Evolutionary conservation across 1,140 invertebrate species (phyloP).

Genomic region (Drosophila erecta): DNA sequence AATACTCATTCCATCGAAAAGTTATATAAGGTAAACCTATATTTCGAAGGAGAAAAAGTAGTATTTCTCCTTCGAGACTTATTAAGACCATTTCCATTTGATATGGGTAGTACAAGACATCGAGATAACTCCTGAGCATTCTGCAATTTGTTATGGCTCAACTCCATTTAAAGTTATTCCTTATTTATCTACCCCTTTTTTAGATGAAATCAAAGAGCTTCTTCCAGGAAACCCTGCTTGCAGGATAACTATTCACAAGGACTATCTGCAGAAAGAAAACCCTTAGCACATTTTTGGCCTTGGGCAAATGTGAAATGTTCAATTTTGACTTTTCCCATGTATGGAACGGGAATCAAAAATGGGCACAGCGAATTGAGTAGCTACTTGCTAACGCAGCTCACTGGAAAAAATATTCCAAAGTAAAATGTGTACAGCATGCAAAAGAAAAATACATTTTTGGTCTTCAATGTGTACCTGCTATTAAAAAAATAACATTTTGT

Average conservation of each 20-base stretch:
- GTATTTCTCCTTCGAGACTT: neutral
- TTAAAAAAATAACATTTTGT: too few relatives aligned
- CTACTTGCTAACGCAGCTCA: slow-evolving; percentile 27
- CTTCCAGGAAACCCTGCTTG: slow-evolving; percentile 12
- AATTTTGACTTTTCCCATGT: slow-evolving; percentile 29
- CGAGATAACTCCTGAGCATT: slow-evolving; percentile 30
- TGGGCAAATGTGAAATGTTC: slow-evolving; percentile 38
- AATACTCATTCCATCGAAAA: neutral
- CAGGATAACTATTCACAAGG: slow-evolving; percentile 11
- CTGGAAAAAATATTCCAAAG: neutral
- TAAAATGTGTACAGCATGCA: too few relatives aligned
- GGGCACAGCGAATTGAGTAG: slow-evolving; percentile 21
- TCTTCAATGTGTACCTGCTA: too few relatives aligned
- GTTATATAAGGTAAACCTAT: too few relatives aligned
- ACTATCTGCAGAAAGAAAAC: slow-evolving; percentile 21
- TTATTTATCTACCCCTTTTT: slow-evolving; percentile 33
- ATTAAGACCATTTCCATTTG: slow-evolving; percentile 19
- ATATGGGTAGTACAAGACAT: slow-evolving; percentile 17
- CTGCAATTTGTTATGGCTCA: slow-evolving; percentile 30
- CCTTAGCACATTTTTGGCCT: slow-evolving; percentile 7
- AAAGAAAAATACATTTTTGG: too few relatives aligned
- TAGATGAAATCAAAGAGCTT: slow-evolving; percentile 1
- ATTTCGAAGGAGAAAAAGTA: neutral
- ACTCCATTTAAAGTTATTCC: slow-evolving; percentile 32
- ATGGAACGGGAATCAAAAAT: slow-evolving; percentile 12